Evolutionary conservation across 1,140 invertebrate species (phyloP).

Genomic region (fruit fly (Drosophila melanogaster)): Release_6_plus_ISO1_MT NT_037436.4:18615001-18615500

Average conservation of each 20-base stretch:
- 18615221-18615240: constrained; percentile 19
- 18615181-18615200: constrained; percentile 27
- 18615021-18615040: not conserved
- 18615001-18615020: not conserved
- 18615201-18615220: constrained; percentile 15
- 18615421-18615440: constrained; percentile 18
- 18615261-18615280: constrained; percentile 7
- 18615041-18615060: too few species aligned
- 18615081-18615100: too few species aligned
- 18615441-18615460: constrained; percentile 42
- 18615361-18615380: constrained; percentile 43
- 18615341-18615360: constrained; percentile 16
- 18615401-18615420: constrained; percentile 43
- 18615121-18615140: too few species aligned
- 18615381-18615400: constrained; percentile 55
- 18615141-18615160: too few species aligned
- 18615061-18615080: too few species aligned
- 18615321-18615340: constrained; percentile 19
- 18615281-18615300: constrained; percentile 11
- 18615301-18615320: constrained; percentile 45
- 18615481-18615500: constrained; percentile 48
- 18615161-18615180: not conserved
- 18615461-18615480: constrained; percentile 47
- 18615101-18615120: too few species aligned
- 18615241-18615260: constrained; percentile 3